A percentile compares a stretch with the other conserved stretches of the same genome.
phyloP scores from a whole-genome alignment of 2,888 invertebrate genomes.

The Drosophila hamatofila region DNA sequence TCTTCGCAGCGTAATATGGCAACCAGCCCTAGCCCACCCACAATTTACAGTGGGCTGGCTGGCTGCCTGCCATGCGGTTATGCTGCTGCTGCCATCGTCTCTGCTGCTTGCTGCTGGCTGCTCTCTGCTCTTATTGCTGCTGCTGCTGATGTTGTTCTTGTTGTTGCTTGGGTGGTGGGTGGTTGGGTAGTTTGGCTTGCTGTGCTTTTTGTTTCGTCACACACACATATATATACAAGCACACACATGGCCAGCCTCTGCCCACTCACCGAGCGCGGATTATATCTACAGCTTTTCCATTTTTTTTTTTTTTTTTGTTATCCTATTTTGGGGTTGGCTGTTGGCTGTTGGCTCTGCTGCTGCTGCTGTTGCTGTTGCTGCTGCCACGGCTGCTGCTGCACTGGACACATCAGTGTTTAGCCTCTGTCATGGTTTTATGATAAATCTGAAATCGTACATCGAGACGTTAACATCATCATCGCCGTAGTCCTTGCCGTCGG shows the following conservation, averaged over 20 bases:
- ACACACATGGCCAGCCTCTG: conserved; percentile 54
- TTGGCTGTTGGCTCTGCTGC: conserved; percentile 40
- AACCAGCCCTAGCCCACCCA: conserved; percentile 19
- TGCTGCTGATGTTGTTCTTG: conserved; percentile 23
- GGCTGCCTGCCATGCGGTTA: conserved; percentile 67
- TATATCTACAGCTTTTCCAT: conserved; percentile 64
- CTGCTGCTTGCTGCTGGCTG: conserved; percentile 57
- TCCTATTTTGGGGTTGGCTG: conserved; percentile 78
- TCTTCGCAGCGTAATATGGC: conserved; percentile 58
- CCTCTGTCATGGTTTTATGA: conserved; percentile 83
- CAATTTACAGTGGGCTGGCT: conserved; percentile 25
- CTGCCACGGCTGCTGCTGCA: conserved; percentile 42
- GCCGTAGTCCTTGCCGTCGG: conserved; percentile 55
- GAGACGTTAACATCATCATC: conserved; percentile 83
- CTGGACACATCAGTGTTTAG: conserved; percentile 79
- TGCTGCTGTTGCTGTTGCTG: conserved; percentile 33
- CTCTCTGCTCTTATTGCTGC: conserved; percentile 72
- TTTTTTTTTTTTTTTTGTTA: conserved; percentile 36
- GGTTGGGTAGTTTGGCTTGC: conserved; percentile 46
- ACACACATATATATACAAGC: conserved; percentile 39
- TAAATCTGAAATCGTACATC: conserved; percentile 84
- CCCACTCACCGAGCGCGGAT: conserved; percentile 78
- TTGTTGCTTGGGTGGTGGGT: conserved; percentile 29
- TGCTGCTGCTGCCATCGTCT: conserved; percentile 49
- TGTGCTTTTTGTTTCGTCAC: conserved; percentile 76